A percentile compares a stretch with the other conserved stretches of the same genome.
These are phyloP conservation scores for Parnassius apollo DNA, from an alignment of 2,888 invertebrate species.

Conservation along the genomic window DNA sequence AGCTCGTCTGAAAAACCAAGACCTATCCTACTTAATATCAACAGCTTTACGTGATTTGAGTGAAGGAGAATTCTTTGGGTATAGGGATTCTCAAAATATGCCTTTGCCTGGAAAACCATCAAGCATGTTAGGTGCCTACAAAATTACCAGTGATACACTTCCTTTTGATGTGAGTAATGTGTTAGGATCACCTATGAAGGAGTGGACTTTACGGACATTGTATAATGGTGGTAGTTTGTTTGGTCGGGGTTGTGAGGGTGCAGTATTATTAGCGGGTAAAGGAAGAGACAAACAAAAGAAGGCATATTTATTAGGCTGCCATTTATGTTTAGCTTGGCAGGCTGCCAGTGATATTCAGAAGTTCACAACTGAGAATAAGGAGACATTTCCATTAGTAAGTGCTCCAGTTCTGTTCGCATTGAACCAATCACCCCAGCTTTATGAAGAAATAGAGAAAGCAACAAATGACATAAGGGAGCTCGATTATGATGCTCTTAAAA, in stretches of 20 bases:
- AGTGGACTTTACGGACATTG: conserved; percentile 87
- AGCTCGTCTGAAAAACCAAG: conserved; percentile 84
- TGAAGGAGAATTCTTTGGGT: conserved; percentile 90
- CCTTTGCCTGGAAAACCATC: conserved; percentile 84
- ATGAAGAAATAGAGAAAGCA: conserved; percentile 77
- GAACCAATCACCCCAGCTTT: conserved; percentile 85
- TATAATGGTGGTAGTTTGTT: conserved; percentile 84
- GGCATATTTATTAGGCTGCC: conserved; percentile 90
- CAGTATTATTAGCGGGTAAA: conserved; percentile 87
- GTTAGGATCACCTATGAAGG: conserved; percentile 81
- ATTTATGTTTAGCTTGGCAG: conserved; percentile 91
- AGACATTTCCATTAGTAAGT: conserved; percentile 85
- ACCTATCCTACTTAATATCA: conserved; percentile 91
- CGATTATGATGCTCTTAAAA: conserved; percentile 79
- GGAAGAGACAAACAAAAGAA: conserved; percentile 83
- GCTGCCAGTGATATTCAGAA: conserved; percentile 74
- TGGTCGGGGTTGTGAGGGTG: conserved; percentile 91
- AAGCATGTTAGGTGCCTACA: conserved; percentile 43
- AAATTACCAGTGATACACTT: conserved; percentile 58
- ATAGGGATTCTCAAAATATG: conserved; percentile 87
- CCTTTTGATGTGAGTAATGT: conserved; percentile 62
- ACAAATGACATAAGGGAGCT: conserved; percentile 81
- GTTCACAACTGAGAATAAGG: conserved; percentile 78
- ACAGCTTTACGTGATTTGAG: conserved; percentile 90
- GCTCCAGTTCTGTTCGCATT: conserved; percentile 92